Evolutionary conservation across 2,888 invertebrate genomes (phyloP).

Genomic region (Auanema sp.): DNA sequence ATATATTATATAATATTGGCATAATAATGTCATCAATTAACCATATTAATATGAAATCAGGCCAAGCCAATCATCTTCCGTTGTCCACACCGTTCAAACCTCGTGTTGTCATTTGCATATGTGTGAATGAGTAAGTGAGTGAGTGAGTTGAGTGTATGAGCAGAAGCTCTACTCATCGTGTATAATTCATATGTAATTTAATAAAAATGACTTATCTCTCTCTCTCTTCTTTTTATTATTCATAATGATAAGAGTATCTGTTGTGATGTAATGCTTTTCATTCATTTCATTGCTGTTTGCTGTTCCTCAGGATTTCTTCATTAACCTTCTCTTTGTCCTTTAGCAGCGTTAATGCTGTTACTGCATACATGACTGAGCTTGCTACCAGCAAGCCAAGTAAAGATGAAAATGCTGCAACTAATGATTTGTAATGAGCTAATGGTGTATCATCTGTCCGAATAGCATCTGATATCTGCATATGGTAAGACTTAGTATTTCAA

Average conservation of each 20-base stretch:
- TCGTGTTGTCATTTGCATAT: too few species aligned
- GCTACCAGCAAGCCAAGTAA: slow-evolving; percentile 32
- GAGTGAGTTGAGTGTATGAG: too few species aligned
- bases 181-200: too few species aligned
- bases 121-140: too few species aligned
- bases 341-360: slow-evolving; percentile 34
- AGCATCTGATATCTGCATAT: slow-evolving; percentile 46
- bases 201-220: too few species aligned
- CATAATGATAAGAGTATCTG: neutral
- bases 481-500: neutral
- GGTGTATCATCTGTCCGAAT: slow-evolving; percentile 43
- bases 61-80: too few species aligned
- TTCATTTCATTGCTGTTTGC: slow-evolving; percentile 1
- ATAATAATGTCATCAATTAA: too few species aligned
- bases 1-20: too few species aligned
- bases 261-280: neutral
- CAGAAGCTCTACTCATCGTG: too few species aligned
- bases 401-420: slow-evolving; percentile 33
- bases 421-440: slow-evolving; percentile 36
- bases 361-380: slow-evolving; percentile 34
- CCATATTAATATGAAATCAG: too few species aligned
- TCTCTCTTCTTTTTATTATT: too few species aligned
- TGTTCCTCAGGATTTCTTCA: neutral
- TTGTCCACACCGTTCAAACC: too few species aligned
- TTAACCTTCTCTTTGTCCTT: slow-evolving; percentile 22